These are phyloP conservation scores for Stercorarius parasiticus DNA, from an alignment of 2,113 vertebrate genomes.

Conservation along the genomic window DNA sequence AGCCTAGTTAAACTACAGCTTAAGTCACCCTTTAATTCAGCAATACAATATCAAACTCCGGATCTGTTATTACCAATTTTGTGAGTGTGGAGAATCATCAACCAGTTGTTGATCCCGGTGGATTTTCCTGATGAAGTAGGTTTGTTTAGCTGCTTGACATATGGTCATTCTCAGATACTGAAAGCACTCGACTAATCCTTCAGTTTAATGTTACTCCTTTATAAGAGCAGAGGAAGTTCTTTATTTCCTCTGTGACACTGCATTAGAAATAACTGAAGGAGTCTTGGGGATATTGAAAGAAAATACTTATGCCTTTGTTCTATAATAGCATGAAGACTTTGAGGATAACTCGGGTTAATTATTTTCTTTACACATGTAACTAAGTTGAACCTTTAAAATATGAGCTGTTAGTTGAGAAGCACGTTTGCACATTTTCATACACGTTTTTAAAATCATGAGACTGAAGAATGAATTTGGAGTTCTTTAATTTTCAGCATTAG, in stretches of 20 bases:
- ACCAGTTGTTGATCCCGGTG: not conserved
- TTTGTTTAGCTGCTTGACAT: not conserved
- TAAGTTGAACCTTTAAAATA: not conserved
- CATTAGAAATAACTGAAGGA: not conserved
- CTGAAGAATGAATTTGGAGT: not conserved
- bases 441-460: not conserved
- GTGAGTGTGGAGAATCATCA: not conserved
- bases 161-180: not conserved
- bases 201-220: not conserved
- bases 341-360: not conserved
- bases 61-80: not conserved
- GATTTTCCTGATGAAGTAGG: not conserved
- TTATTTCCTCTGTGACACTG: not conserved
- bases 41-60: not conserved
- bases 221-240: not conserved
- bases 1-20: not conserved
- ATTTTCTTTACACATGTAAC: not conserved
- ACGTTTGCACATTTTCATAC: not conserved
- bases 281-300: not conserved
- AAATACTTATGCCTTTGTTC: not conserved
- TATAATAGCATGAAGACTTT: not conserved
- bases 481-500: not conserved
- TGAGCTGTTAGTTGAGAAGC: not conserved
- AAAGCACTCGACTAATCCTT: not conserved
- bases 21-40: not conserved